Percentiles rank a stretch among this genome's conserved stretches.
phyloP scores from a whole-genome alignment of 2,113 vertebrate genomes.

The Oxyruncus cristatus region DNA sequence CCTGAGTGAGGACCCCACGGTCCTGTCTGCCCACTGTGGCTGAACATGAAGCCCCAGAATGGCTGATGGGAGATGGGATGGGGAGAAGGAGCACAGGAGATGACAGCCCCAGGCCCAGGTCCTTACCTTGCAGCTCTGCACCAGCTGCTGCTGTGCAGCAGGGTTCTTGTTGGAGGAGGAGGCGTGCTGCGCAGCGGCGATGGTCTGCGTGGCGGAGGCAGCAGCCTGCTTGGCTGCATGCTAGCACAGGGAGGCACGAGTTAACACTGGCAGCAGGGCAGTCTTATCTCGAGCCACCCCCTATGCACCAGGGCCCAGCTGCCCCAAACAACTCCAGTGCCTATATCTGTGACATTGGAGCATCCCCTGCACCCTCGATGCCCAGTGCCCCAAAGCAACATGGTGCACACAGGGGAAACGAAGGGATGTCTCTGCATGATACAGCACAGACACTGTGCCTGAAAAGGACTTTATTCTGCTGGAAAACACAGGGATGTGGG shows the following conservation, averaged over 20 bases:
- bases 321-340: neutral
- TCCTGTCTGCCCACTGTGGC: neutral
- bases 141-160: conserved; percentile 90
- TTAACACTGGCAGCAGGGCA: neutral
- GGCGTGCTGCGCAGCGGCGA: conserved; percentile 88
- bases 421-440: neutral
- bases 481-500: neutral
- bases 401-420: neutral
- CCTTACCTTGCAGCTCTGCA: conserved; percentile 94
- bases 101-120: neutral
- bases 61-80: accelerated
- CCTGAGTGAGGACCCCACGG: neutral
- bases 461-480: neutral
- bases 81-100: neutral
- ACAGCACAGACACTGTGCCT: neutral
- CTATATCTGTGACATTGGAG: neutral
- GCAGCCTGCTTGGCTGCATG: conserved; percentile 93
- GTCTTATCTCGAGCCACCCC: accelerated
- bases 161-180: conserved; percentile 90
- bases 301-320: accelerated
- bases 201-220: conserved; percentile 92
- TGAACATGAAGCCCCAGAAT: accelerated
- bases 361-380: accelerated
- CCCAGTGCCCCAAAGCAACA: neutral
- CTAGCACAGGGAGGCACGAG: conserved; percentile 41